Base-by-base conservation (phyloP, 2,113 vertebrate species). In the Hippotragus niger region DNA sequence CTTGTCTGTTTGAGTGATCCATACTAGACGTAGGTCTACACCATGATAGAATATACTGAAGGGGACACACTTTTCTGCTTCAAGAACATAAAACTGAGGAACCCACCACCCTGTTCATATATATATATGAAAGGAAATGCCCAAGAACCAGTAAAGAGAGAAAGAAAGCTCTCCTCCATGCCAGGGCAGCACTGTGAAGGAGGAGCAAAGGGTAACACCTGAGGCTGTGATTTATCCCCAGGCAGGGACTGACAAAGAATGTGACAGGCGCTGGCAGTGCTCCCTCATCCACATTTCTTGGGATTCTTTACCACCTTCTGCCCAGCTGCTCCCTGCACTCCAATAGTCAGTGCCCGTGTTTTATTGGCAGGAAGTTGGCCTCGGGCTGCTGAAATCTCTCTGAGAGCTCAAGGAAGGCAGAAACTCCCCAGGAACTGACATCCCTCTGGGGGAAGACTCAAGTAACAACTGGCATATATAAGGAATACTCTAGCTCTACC, bases 111-210 rank as follows among this genome's bases (percentile, higher is more conserved):
- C 3, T 23, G 10, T 62, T 62, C 27, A 80, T 27, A 43, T 36
- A 86, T 7, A 57, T 71, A 80, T 81, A 76, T 13, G 43, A 62
- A 60, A 94, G 36, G 3, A 60, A 78, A 67, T 74, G n/a, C 8
- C 27, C 31, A 52, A 71, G 60, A 55, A 7, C 60, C 10, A 43
- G 31, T 6, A 62, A 64, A 52, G 6, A 45, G 4, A 87, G 27
- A 5, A 17, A 17, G 45, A 90, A 84, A 23, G 4, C 19, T 31
- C 10, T 50, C 9, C 50, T 3, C 14, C 13, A 31, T 13, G 3
- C 29, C 27, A 81, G 0, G 1, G 17, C 9, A 78, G 7, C 5
- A 0, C 15, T 55, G 1, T 55, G 25, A 53, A 19, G 7, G 8
- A 43, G 52, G 50, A n/a, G 4, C 4, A 3, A 11, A 67, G 12